Percentiles rank a stretch among this genome's conserved stretches.
Evolutionary conservation across 1,140 invertebrate genomes (phyloP).

Genomic region (Uloborus diversus): DNA sequence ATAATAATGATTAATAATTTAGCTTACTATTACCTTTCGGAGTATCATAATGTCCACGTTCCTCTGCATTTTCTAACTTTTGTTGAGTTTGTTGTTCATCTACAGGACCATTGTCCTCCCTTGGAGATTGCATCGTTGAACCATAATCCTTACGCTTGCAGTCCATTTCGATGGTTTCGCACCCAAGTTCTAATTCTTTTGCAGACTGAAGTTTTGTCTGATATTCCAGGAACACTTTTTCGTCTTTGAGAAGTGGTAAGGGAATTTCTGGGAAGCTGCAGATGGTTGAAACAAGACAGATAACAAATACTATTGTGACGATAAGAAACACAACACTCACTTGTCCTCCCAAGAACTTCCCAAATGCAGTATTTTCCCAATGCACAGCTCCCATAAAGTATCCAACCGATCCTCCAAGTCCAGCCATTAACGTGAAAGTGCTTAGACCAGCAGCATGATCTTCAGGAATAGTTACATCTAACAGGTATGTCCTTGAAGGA

Average conservation of each 20-base stretch:
- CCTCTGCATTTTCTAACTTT: too few relatives aligned
- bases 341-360: slow-evolving; percentile 84
- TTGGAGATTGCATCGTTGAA: too few relatives aligned
- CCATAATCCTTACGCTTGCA: slow-evolving; percentile 4
- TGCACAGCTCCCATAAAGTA: slow-evolving; percentile 92
- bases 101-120: too few relatives aligned
- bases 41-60: too few relatives aligned
- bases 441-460: slow-evolving; percentile 92
- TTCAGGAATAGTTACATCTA: slow-evolving; percentile 91
- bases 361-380: slow-evolving; percentile 87
- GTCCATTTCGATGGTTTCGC: not conserved
- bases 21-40: too few relatives aligned
- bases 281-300: slow-evolving; percentile 81
- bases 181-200: not conserved
- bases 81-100: too few relatives aligned
- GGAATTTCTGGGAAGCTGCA: slow-evolving; percentile 90
- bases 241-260: slow-evolving; percentile 69
- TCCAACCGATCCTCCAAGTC: slow-evolving; percentile 91
- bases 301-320: slow-evolving; percentile 85
- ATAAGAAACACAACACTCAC: slow-evolving; percentile 89
- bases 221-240: slow-evolving; percentile 62
- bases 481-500: slow-evolving; percentile 88
- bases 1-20: too few relatives aligned
- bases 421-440: slow-evolving; percentile 96
- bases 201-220: slow-evolving; percentile 49